Percentiles rank a stretch among this genome's conserved stretches.
Conservation (phyloP, 2,113 vertebrate species). For the Poicephalus meyeri region DNA sequence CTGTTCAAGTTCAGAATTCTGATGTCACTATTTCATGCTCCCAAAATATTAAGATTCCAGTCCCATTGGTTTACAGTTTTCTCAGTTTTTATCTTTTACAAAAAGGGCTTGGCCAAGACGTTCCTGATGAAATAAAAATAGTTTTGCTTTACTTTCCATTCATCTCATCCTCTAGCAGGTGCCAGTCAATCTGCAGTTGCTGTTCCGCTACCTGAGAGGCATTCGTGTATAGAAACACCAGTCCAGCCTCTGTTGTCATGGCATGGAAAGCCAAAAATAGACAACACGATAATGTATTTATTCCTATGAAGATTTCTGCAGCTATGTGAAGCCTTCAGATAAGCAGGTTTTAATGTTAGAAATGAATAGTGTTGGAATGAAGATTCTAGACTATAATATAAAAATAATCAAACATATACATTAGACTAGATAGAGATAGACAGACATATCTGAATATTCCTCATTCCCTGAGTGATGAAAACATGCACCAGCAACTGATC, state of each 20-base stretch:
- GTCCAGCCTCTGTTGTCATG: constrained; percentile 10
- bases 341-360: not conserved
- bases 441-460: not conserved
- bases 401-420: too few species aligned
- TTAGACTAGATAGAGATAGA: not conserved
- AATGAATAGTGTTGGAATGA: not conserved
- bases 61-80: not conserved
- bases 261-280: constrained; percentile 8
- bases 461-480: not conserved
- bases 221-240: constrained; percentile 16
- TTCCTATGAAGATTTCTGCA: not conserved
- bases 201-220: constrained; percentile 36
- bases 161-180: constrained; percentile 22
- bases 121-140: constrained; percentile 45
- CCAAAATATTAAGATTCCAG: not conserved
- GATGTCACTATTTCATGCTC: not conserved
- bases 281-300: constrained; percentile 5
- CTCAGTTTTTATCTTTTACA: not conserved
- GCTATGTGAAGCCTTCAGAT: not conserved
- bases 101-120: not conserved
- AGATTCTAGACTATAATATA: not conserved
- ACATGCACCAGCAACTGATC: not conserved
- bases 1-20: not conserved
- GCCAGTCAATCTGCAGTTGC: constrained; percentile 39
- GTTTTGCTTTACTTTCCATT: constrained; percentile 15